Evolutionary conservation across 2,113 vertebrate genomes (phyloP).

Genomic region (Lycaon pictus): DNA sequence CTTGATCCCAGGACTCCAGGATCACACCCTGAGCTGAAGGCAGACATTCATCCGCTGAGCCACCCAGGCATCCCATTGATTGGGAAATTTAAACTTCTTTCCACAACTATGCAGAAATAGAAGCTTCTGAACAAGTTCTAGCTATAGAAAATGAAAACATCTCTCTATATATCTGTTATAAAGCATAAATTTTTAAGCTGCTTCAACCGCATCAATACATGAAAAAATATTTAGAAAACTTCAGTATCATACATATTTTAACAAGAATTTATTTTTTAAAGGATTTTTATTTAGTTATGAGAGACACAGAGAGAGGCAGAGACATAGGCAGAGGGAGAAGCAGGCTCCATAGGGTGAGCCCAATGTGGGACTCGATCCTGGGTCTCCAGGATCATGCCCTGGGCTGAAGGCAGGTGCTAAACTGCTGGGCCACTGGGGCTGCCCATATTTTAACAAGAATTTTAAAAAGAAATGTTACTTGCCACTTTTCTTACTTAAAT

Average conservation of each 20-base stretch:
- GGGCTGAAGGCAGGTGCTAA: too few species aligned
- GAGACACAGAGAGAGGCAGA: too few species aligned
- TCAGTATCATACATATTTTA: background rate
- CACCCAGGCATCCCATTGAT: background rate
- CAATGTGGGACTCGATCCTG: too few species aligned
- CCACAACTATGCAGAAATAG: background rate
- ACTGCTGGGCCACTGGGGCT: too few species aligned
- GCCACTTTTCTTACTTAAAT: background rate
- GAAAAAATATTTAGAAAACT: background rate
- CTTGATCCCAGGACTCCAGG: too few species aligned
- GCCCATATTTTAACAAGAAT: background rate
- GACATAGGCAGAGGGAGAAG: too few species aligned
- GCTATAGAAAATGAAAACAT: background rate
- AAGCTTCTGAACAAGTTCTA: background rate
- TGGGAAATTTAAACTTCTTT: background rate
- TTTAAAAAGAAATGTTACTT: background rate
- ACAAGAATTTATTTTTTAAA: background rate
- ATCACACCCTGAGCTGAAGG: too few species aligned
- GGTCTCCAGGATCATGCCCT: too few species aligned
- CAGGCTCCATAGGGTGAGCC: too few species aligned
- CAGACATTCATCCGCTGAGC: too few species aligned
- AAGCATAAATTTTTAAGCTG: background rate
- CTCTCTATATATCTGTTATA: background rate
- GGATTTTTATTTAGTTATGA: too few species aligned
- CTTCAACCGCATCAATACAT: background rate